These are phyloP conservation scores for Melanotaenia maccullochi DNA, from an alignment of 2,797 vertebrate species.

Conservation along the genomic window DNA sequence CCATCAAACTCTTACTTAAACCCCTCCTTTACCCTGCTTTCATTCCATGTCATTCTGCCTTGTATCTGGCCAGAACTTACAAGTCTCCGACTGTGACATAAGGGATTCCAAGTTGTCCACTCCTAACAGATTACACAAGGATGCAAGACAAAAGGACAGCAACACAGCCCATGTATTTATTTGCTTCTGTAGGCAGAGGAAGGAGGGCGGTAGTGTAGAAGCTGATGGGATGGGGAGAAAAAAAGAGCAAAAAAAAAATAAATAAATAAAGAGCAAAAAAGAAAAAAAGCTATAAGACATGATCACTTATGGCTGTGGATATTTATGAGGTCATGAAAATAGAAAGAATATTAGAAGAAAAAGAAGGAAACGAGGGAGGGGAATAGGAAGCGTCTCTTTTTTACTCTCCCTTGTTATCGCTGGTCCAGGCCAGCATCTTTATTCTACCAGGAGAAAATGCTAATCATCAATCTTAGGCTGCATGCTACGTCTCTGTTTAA, in stretches of 20 bases:
- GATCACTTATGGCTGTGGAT: conserved; percentile 47
- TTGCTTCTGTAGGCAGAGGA: conserved; percentile 76
- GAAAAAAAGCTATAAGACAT: conserved; percentile 31
- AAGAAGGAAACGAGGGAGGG: conserved; percentile 47
- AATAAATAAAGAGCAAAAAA: conserved; percentile 53
- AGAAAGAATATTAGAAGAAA: conserved; percentile 53
- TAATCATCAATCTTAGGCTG: conserved; percentile 94
- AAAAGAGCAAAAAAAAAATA: conserved; percentile 1
- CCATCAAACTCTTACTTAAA: conserved; percentile 78
- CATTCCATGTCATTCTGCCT: conserved; percentile 77
- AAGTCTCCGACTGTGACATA: conserved; percentile 82
- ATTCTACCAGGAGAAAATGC: conserved; percentile 87
- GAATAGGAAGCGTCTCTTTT: conserved; percentile 63
- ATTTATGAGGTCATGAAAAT: conserved; percentile 61
- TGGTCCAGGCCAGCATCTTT: conserved; percentile 81
- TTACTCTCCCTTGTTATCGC: conserved; percentile 82
- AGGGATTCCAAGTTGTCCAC: conserved; percentile 82
- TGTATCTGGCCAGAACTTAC: conserved; percentile 80
- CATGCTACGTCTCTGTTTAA: conserved; percentile 93
- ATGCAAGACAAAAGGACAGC: conserved; percentile 86
- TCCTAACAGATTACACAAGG: conserved; percentile 84
- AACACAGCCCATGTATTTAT: conserved; percentile 81
- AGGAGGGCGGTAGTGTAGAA: conserved; percentile 15
- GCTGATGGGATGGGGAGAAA: conserved; percentile 37
- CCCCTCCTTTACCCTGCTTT: conserved; percentile 74